phyloP scores from a whole-genome alignment of 2,113 vertebrate genomes.

The Dissostichus mawsoni region DNA sequence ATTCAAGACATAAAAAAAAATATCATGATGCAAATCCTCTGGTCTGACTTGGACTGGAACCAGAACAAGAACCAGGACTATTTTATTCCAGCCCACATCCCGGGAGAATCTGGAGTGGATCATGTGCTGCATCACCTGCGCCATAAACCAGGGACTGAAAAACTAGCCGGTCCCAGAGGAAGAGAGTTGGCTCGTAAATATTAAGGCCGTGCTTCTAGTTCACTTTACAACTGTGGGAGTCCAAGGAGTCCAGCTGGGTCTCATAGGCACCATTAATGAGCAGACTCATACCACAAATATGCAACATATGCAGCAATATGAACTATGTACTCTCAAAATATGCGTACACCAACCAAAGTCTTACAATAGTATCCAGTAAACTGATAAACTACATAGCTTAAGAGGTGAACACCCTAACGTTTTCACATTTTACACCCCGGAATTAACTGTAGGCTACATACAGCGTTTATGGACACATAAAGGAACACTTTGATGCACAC shows the following conservation, averaged over 20 bases:
- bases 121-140: slow-evolving; percentile 42
- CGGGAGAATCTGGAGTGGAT: slow-evolving; percentile 10
- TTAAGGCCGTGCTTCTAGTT: slow-evolving; percentile 35
- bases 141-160: slow-evolving; percentile 51
- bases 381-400: not conserved
- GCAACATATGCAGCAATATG: slow-evolving; percentile 21
- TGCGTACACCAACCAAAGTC: not conserved
- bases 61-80: slow-evolving; percentile 4
- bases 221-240: slow-evolving; percentile 36
- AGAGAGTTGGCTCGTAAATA: slow-evolving; percentile 49
- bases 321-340: slow-evolving; percentile 11
- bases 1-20: not conserved
- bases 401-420: not conserved
- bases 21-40: not conserved
- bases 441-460: not conserved
- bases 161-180: slow-evolving; percentile 56
- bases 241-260: slow-evolving; percentile 43
- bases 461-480: slow-evolving; percentile 1
- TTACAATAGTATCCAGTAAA: not conserved
- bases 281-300: slow-evolving; percentile 28
- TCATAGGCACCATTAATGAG: slow-evolving; percentile 36
- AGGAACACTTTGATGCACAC: slow-evolving; percentile 36
- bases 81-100: slow-evolving; percentile 11
- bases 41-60: not conserved
- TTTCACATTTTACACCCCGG: not conserved